These are phyloP conservation scores for Propsilocerus akamusi DNA, from an alignment of 1,140 invertebrate species.

Conservation along the genomic window DNA sequence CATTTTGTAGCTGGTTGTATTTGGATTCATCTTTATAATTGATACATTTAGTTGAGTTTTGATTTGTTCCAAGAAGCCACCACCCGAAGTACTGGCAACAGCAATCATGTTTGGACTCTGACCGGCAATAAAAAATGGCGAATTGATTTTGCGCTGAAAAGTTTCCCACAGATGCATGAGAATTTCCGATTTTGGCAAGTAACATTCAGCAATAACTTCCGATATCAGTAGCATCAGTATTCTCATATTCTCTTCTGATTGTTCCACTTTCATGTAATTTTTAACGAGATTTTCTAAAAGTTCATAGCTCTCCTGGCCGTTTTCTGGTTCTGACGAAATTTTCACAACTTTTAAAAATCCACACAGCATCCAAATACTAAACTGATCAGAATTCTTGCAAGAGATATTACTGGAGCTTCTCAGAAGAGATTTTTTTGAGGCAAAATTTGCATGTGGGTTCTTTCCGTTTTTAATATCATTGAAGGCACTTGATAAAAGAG, in stretches of 20 bases:
- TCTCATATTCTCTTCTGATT: conserved; percentile 18
- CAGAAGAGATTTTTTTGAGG: background rate
- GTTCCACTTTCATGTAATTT: conserved; percentile 15
- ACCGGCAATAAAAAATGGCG: conserved; percentile 12
- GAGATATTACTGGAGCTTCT: background rate
- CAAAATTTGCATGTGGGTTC: background rate
- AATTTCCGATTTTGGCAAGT: conserved; percentile 13
- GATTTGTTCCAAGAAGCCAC: conserved; percentile 4
- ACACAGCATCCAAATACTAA: conserved; percentile 9
- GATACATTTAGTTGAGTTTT: background rate
- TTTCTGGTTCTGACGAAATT: background rate
- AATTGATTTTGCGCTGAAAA: conserved; percentile 19
- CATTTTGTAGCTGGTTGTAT: background rate
- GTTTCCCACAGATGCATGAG: conserved; percentile 20
- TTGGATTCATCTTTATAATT: conserved; percentile 14
- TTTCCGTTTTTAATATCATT: background rate
- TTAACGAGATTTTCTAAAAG: conserved; percentile 8
- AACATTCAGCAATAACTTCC: conserved; percentile 15
- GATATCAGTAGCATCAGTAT: conserved; percentile 14
- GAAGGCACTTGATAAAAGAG: background rate
- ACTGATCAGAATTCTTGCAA: conserved; percentile 6
- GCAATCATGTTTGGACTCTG: conserved; percentile 12
- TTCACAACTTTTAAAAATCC: conserved; percentile 6
- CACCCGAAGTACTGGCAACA: conserved; percentile 8
- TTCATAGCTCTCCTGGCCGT: conserved; percentile 8